A percentile compares a stretch with the other conserved stretches of the same genome.
Conservation (phyloP, 2,113 vertebrate species). For the Saimiri boliviensis region DNA sequence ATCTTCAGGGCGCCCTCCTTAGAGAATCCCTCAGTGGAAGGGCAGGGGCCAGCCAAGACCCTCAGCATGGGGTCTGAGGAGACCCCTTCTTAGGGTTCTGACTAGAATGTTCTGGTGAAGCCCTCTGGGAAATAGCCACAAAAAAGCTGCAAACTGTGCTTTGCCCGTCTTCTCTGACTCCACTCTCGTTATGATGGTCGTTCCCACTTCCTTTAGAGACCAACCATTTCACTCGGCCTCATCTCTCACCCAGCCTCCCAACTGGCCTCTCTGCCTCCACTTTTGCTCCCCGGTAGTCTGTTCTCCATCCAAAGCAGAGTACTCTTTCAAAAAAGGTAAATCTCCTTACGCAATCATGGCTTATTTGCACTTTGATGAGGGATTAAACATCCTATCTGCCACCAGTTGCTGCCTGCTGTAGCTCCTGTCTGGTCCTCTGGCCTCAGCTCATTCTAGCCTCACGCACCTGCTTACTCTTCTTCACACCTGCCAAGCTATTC, state of each 20-base stretch:
- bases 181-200: fast-evolving
- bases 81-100: background rate
- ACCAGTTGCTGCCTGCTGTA: background rate
- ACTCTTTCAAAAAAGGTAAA: background rate
- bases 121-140: background rate
- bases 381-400: background rate
- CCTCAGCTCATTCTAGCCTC: background rate
- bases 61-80: background rate
- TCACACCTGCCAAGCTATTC: background rate
- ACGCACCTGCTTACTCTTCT: too few species aligned
- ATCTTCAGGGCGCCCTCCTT: background rate
- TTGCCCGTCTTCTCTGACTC: background rate
- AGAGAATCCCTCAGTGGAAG: background rate
- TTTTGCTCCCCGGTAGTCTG: background rate
- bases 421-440: background rate
- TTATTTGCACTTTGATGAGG: background rate
- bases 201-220: background rate
- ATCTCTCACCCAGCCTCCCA: background rate
- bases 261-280: background rate
- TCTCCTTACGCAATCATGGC: background rate
- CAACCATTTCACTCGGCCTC: background rate
- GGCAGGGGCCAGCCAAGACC: too few species aligned
- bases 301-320: background rate
- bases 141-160: fast-evolving
- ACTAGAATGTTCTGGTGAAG: background rate